These are phyloP conservation scores for Euplagia quadripunctaria DNA, from an alignment of 2,888 invertebrate genomes.

Conservation along the genomic window DNA sequence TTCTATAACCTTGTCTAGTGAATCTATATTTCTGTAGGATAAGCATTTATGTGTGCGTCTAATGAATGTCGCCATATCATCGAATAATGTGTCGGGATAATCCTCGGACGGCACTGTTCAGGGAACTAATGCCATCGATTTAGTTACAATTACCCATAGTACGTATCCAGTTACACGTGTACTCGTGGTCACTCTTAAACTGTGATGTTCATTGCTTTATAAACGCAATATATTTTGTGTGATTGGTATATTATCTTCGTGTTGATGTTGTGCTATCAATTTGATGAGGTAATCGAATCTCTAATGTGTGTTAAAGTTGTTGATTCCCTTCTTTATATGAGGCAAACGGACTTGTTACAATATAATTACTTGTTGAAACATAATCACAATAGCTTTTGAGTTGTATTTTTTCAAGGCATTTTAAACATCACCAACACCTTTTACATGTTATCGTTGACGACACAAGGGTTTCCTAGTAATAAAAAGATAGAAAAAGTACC, in stretches of 20 bases:
- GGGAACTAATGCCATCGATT: slow-evolving; percentile 77
- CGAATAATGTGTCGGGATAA: slow-evolving; percentile 68
- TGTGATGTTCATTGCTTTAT: slow-evolving; percentile 57
- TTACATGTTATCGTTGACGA: neutral
- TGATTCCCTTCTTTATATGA: slow-evolving; percentile 38
- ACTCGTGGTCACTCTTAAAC: slow-evolving; percentile 55
- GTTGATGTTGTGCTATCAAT: slow-evolving; percentile 35
- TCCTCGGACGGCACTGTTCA: slow-evolving; percentile 61
- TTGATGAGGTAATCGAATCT: slow-evolving; percentile 42
- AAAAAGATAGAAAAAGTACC: neutral
- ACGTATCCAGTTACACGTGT: slow-evolving; percentile 71
- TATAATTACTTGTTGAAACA: slow-evolving; percentile 18
- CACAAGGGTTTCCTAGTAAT: neutral
- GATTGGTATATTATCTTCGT: slow-evolving; percentile 41
- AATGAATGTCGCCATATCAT: slow-evolving; percentile 76
- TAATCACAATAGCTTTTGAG: neutral
- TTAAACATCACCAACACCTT: neutral
- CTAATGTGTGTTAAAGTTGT: slow-evolving; percentile 34
- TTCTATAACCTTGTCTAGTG: slow-evolving; percentile 52
- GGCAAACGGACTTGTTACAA: slow-evolving; percentile 55
- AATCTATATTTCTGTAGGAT: slow-evolving; percentile 31
- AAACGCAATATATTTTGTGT: slow-evolving; percentile 45
- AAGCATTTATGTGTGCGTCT: slow-evolving; percentile 59
- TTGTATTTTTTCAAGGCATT: slow-evolving; percentile 2
- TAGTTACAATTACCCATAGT: slow-evolving; percentile 74